Conservation (phyloP, 2,797 vertebrate genomes). For the Astyanax mexicanus region DNA sequence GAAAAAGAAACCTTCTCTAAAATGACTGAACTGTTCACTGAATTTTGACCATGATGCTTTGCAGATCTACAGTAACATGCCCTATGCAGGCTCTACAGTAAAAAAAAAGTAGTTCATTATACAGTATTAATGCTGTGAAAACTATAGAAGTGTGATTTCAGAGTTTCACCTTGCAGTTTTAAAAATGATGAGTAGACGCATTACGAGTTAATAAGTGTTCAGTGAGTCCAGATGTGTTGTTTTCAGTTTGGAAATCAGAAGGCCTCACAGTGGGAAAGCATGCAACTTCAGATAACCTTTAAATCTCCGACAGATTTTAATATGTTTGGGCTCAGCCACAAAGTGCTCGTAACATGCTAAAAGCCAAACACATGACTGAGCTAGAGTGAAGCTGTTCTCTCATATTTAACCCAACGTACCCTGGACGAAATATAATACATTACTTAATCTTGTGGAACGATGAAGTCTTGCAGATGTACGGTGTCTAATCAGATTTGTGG, state of each 20-base stretch:
- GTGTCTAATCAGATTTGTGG: conserved; percentile 25
- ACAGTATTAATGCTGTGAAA: no score
- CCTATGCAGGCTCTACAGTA: no score
- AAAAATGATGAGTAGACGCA: neutral
- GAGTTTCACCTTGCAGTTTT: neutral
- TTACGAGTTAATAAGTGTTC: neutral
- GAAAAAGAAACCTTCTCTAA: no score
- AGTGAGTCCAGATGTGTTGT: conserved; percentile 13
- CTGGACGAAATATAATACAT: conserved; percentile 35
- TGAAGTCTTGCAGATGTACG: conserved; percentile 34
- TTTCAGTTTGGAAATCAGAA: neutral
- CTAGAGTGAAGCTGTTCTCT: conserved; percentile 17
- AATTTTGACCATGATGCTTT: no score
- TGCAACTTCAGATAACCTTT: conserved; percentile 15
- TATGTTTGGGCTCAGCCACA: conserved; percentile 1
- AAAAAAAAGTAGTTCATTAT: no score
- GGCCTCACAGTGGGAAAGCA: conserved; percentile 26
- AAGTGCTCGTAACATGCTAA: neutral
- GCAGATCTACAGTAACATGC: no score
- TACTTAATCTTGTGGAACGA: conserved; percentile 34
- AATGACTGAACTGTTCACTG: no score
- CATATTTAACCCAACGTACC: conserved; percentile 10
- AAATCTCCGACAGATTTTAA: conserved; percentile 4
- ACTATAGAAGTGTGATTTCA: no score
- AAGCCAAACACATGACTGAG: conserved; percentile 34